Evolutionary conservation across 2,888 invertebrate species (phyloP), one percentile per base, ranked within the genome.

Genomic region (Stenolophus ochropezus): DNA sequence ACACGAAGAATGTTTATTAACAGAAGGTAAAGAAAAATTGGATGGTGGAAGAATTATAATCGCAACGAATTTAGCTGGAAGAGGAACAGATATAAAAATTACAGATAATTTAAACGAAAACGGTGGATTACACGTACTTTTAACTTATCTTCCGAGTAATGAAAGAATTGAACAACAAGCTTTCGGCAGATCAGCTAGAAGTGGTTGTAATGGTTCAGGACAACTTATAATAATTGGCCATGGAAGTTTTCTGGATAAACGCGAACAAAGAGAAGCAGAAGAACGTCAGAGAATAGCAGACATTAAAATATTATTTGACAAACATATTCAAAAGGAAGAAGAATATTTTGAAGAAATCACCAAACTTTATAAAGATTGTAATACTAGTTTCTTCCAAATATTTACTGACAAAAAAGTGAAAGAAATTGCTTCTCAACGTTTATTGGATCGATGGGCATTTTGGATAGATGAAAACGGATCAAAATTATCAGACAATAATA

Each of bases 61-160:
- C n/a, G 85, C 88, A 6, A 89, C 88, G 0, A 89, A 89, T 82
- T 71, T 89, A 4, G 88, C 88, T 3, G 88, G 80, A 14, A 23
- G 80, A 27, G 80, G 89, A 4, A 88, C 89, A 0, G 88, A 89
- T 81, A 86, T 89, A 2, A 87, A 87, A 82, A 81, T 87, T 0
- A 81, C 84, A 8, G 11, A 86, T 1, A 80, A 82, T 2, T 65
- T 89, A 1, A 82, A 83, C 8, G 49, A 76, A 2, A 82, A 82
- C 2, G 89, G 88, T 5, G 89, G 89, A 4, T 83, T 90, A 1
- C 89, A 89, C 82, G 89, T 89, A 4, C 86, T 87, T 75, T 81
- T 89, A 4, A 85, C 88, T 0, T 89, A 86, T 83, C 83, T 90
- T 14, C 88, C 89, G 1, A 84, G 83, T 3, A 90, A 89, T 83